Conservation (phyloP, 2,888 invertebrate species). For the Cenopis cana region DNA sequence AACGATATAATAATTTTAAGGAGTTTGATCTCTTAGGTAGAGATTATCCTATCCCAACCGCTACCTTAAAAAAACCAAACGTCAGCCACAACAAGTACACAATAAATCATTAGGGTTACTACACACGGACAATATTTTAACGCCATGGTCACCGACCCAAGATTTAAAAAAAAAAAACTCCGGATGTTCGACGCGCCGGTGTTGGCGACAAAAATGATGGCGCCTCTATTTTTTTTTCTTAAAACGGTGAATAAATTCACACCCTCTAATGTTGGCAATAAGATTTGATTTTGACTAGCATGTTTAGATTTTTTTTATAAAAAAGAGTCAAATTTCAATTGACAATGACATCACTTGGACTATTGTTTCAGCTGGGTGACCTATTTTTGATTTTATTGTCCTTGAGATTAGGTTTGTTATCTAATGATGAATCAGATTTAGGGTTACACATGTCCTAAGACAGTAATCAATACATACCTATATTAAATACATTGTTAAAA, state of each 20-base stretch:
- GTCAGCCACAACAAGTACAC: conserved; percentile 54
- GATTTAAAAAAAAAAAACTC: conserved; percentile 55
- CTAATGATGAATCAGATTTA: neutral
- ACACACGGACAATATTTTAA: conserved; percentile 66
- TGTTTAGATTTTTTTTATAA: conserved; percentile 3
- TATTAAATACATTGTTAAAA: neutral
- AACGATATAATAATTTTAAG: no score
- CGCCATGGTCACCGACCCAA: conserved; percentile 69
- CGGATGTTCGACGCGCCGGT: conserved; percentile 79
- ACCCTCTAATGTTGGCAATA: conserved; percentile 14
- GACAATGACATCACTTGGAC: conserved; percentile 52
- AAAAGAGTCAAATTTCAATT: conserved; percentile 51
- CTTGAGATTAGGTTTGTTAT: neutral
- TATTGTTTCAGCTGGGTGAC: conserved; percentile 40
- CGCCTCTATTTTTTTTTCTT: conserved; percentile 68
- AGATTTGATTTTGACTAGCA: conserved; percentile 35
- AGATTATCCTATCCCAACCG: conserved; percentile 42
- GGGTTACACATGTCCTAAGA: no score
- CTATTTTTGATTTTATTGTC: conserved; percentile 17
- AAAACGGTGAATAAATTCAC: conserved; percentile 42
- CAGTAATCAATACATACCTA: no score
- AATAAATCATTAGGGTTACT: conserved; percentile 73
- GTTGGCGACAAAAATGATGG: conserved; percentile 76
- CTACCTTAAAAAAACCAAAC: conserved; percentile 55
- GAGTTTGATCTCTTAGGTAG: conserved; percentile 17